A percentile compares a stretch with the other conserved stretches of the same genome.
Evolutionary conservation across 1,140 invertebrate genomes (phyloP).

Genomic region (Frieseomelitta varia): DNA sequence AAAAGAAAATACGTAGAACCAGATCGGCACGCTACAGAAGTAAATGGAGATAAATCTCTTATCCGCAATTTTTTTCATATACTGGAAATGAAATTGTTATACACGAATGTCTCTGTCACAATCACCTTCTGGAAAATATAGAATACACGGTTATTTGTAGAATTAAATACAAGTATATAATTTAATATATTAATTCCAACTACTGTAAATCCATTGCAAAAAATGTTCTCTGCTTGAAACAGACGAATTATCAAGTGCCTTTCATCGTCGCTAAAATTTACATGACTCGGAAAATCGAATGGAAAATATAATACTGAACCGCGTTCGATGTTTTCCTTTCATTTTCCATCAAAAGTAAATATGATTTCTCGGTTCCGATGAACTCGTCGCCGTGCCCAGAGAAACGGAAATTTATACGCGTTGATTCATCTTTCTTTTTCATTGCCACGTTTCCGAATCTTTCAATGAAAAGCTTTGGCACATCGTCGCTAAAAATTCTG

Average conservation of each 20-base stretch:
- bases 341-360: slow-evolving; percentile 17
- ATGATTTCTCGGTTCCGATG: background rate
- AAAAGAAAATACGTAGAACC: no score
- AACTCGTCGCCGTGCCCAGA: background rate
- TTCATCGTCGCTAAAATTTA: background rate
- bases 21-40: no score
- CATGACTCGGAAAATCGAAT: background rate
- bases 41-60: background rate
- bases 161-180: background rate
- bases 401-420: background rate
- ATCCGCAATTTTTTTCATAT: no score
- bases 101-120: background rate
- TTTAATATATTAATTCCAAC: background rate
- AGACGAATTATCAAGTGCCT: background rate
- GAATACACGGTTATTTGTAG: background rate
- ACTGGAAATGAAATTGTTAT: no score
- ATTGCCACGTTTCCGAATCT: background rate
- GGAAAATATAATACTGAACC: slow-evolving; percentile 25
- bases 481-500: background rate
- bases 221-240: background rate
- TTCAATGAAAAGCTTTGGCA: background rate
- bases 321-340: slow-evolving; percentile 10
- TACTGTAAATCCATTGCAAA: no score
- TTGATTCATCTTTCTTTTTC: background rate
- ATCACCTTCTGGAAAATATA: background rate